A percentile compares a stretch with the other conserved stretches of the same genome.
These are phyloP conservation scores for Sula dactylatra DNA, from an alignment of 2,113 vertebrate genomes.

Conservation along the genomic window DNA sequence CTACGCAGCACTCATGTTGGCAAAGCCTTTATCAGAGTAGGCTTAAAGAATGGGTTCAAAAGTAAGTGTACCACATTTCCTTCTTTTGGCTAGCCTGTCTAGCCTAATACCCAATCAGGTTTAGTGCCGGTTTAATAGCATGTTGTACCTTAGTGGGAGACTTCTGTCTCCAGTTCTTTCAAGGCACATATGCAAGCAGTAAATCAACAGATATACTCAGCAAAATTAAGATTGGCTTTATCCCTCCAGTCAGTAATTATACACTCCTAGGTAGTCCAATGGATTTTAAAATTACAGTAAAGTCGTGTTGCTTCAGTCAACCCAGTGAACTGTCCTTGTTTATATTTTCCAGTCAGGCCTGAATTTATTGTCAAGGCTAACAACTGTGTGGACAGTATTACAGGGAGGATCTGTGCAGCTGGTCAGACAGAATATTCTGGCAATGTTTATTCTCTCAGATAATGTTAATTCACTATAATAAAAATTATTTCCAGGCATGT, in stretches of 20 bases:
- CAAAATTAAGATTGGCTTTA: not conserved
- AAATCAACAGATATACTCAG: not conserved
- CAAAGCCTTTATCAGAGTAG: not conserved
- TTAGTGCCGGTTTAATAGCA: not conserved
- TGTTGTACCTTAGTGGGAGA: not conserved
- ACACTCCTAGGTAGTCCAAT: not conserved
- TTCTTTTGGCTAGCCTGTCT: not conserved
- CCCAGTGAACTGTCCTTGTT: not conserved
- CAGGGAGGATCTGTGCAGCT: not conserved
- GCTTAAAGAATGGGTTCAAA: not conserved
- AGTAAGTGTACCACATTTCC: not conserved
- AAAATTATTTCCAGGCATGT: not conserved
- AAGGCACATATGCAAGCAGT: not conserved
- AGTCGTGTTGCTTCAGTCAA: not conserved
- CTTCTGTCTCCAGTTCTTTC: not conserved
- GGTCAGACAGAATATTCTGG: not conserved
- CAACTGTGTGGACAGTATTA: not conserved
- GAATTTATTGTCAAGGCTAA: not conserved
- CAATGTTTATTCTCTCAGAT: not conserved
- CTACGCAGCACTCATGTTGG: not conserved
- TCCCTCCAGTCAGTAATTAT: not conserved
- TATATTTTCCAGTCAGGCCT: not conserved
- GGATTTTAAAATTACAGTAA: not conserved
- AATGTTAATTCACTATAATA: not conserved
- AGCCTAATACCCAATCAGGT: not conserved